Base-by-base conservation (phyloP, 1,140 invertebrate genomes). In the Drosophila miranda region DNA sequence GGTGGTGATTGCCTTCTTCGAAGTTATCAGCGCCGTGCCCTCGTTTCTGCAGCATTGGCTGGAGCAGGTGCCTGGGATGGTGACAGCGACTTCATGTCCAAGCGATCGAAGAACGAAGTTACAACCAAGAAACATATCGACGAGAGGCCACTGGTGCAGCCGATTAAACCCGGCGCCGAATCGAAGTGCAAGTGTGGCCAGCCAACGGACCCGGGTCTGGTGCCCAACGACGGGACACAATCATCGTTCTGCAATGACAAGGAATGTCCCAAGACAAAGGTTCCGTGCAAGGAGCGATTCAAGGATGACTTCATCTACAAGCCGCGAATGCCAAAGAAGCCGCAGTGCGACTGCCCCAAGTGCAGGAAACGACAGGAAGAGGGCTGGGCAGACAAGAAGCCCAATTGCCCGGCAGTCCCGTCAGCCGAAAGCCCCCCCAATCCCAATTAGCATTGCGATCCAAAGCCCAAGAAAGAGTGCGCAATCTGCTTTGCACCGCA, bases 321-420 rank as follows among this genome's bases (percentile, higher is more conserved):
- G 2, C 42, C 70, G 0, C 54, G 71, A 2, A 9, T 49, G 45
- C 23, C 69, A 2, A 52, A 38, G 8, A 55, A 72, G 2, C 7
- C 45, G 8, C 34, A 42, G 0, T 78, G 75, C 13, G 34, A 51
- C 2, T 82, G 78, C n/a, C 14, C 57, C 2, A 72, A 64, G 41
- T 83, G 80, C 56, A 61, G 63, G 11, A 43, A 48, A 0, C 59
- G 75, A 0, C 46, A 75, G 26, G 44, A 55, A 1, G 58, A 75
- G 7, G 64, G 57, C 4, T 83, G 45, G 79, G n/a, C 26, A 2
- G 78, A 82, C 41, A 74, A 74, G 19, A 61, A 66, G 21, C 49
- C 68, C 13, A 68, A 58, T 13, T 80, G 75, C 5, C 42, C 48
- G 0, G 61, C 38, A 2, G 21, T 19, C n/a, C 2, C 23, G 28